Evolutionary conservation across 2,797 vertebrate species (phyloP), one percentile per base, ranked within the genome.

Genomic region (Adelosebastes latens): DNA sequence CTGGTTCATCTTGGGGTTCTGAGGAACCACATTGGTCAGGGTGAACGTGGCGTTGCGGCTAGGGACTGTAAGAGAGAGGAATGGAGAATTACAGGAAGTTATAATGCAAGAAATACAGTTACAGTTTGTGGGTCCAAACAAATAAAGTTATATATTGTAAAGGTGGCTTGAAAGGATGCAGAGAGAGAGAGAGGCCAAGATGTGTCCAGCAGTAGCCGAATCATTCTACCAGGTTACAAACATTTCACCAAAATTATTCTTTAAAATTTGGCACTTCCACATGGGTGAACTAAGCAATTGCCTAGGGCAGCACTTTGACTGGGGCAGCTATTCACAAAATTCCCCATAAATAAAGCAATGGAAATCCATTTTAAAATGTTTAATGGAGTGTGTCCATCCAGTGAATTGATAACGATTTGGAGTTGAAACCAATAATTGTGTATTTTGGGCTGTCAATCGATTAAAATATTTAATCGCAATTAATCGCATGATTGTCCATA

Each of bases 31-130:
- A 0, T 96, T 96, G 56, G 95, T 96, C 59, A 96, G 88, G 32
- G 94, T 96, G 83, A 96, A 96, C 7, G 96, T 96, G 78, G 94
- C 92, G 5, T 96, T 96, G 12, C 94, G 94, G 39, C 92, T 76
- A 1, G 93, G 93, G 22, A 95, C 95, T 96, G 75, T 13, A 32
- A 72, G 20, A 66, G 25, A 60, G 25, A 75, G 22, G 5, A 31
- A 39, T 13, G 16, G 5, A 71, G 32, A 18, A 18, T 20, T 27
- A 29, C 4, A 63, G 20, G 29, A 56, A 34, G 52, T 42, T 5
- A 46, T 46, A 46, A 73, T 32, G 14, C 9, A 25, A 39, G 9
- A 52, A 34, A 29, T 31, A 1, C 24, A 39, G 31, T 31, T 52
- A 1, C 20, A 39, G 31, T 31, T 52, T 36, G 11, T 63, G 16